These are phyloP conservation scores for Gymnodraco acuticeps DNA, from an alignment of 2,797 vertebrate species.

Conservation along the genomic window DNA sequence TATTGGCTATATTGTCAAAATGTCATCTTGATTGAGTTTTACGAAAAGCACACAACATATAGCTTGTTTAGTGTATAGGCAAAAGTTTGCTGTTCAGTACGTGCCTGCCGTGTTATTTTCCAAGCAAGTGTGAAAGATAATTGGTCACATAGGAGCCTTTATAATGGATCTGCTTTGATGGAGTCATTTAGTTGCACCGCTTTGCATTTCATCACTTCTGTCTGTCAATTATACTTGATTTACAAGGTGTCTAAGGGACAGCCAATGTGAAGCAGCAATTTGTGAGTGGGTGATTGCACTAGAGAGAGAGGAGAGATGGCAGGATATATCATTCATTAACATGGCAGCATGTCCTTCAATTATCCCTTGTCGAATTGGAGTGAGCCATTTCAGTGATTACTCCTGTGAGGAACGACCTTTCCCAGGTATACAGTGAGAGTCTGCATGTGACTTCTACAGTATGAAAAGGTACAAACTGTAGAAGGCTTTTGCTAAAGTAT, in stretches of 20 bases:
- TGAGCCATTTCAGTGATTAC: conserved; percentile 73
- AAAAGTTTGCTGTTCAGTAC: conserved; percentile 45
- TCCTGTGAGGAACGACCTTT: conserved; percentile 64
- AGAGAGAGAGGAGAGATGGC: conserved; percentile 63
- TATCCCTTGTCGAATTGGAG: conserved; percentile 73
- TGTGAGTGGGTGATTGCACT: conserved; percentile 76
- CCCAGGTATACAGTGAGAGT: conserved; percentile 46
- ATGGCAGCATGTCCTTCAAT: conserved; percentile 79
- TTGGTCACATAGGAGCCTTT: conserved; percentile 75
- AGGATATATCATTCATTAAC: conserved; percentile 78
- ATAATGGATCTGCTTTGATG: conserved; percentile 76
- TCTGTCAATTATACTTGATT: conserved; percentile 83
- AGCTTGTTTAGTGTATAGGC: background rate
- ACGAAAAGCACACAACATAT: background rate
- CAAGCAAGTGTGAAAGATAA: conserved; percentile 75
- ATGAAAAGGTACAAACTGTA: conserved; percentile 39
- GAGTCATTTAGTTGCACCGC: conserved; percentile 77
- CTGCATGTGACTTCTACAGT: conserved; percentile 45
- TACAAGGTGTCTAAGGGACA: conserved; percentile 75
- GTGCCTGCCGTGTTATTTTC: conserved; percentile 41
- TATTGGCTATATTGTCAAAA: background rate
- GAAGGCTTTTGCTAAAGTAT: conserved; percentile 45
- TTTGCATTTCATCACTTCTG: conserved; percentile 82
- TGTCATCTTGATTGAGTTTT: background rate
- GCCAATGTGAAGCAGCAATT: conserved; percentile 81